Conservation (phyloP, 2,113 vertebrate genomes). For the Austrofundulus limnaeus region DNA sequence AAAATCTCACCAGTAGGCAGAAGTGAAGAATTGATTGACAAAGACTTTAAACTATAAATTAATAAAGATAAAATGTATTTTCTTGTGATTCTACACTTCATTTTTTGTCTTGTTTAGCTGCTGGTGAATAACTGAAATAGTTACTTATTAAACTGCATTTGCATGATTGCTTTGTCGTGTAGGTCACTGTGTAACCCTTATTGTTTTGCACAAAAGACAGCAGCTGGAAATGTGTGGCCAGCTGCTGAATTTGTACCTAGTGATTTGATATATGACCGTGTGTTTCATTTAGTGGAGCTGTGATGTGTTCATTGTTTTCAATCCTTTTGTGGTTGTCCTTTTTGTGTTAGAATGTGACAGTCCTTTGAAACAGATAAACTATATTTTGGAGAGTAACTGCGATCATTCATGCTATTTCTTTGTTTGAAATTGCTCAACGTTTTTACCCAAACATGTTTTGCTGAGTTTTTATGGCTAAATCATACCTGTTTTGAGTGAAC, state of each 20-base stretch:
- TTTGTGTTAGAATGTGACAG: background rate
- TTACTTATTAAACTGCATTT: background rate
- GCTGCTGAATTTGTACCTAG: slow-evolving; percentile 4
- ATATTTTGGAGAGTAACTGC: no score
- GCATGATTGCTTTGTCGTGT: slow-evolving; percentile 4
- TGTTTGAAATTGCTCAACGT: no score
- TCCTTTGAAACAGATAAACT: background rate
- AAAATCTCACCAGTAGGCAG: no score
- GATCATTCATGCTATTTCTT: no score
- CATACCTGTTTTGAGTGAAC: slow-evolving; percentile 16
- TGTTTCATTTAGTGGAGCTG: background rate
- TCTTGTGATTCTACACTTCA: background rate
- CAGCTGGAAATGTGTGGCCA: slow-evolving; percentile 11
- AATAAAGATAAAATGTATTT: no score
- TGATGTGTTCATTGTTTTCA: background rate
- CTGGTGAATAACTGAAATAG: background rate
- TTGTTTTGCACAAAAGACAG: background rate
- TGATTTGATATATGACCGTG: background rate
- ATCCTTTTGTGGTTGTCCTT: background rate
- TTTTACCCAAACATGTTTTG: background rate
- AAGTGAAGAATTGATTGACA: no score
- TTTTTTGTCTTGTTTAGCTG: background rate
- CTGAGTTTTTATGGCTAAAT: background rate
- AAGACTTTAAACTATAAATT: no score
- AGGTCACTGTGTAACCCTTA: background rate